These are phyloP conservation scores for Bubalus kerabau DNA, from an alignment of 2,113 vertebrate genomes.

Conservation along the genomic window DNA sequence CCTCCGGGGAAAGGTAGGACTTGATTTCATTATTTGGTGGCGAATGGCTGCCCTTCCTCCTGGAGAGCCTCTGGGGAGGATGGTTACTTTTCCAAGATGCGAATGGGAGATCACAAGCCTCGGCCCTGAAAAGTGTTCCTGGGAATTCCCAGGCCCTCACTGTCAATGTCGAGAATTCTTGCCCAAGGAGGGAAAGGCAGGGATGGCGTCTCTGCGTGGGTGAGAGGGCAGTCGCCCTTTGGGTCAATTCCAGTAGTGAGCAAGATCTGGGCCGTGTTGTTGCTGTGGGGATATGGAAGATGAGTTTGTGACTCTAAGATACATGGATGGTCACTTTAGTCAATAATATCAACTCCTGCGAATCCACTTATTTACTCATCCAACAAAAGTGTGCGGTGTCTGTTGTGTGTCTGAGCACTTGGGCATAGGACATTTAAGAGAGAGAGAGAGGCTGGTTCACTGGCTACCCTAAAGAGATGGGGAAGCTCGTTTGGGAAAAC, in stretches of 20 bases:
- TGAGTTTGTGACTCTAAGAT: neutral
- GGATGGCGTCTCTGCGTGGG: neutral
- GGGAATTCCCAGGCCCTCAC: neutral
- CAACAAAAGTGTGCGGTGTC: neutral
- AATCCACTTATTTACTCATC: neutral
- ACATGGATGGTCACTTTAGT: neutral
- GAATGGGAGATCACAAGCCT: neutral
- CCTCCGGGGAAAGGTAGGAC: neutral
- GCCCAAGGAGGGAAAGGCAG: neutral
- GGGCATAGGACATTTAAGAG: neutral
- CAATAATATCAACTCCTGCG: neutral
- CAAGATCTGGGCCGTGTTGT: rapidly evolving
- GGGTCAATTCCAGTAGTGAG: rapidly evolving
- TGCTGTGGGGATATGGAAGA: neutral
- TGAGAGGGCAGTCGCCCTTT: rapidly evolving
- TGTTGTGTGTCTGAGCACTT: neutral
- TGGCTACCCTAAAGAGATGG: neutral
- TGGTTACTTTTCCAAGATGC: neutral
- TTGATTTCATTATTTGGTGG: neutral
- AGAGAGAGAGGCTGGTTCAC: neutral
- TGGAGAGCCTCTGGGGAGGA: neutral
- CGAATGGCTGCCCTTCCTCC: neutral
- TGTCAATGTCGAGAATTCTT: neutral
- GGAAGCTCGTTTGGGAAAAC: neutral
- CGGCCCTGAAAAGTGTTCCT: neutral